Conservation (phyloP, 2,888 invertebrate genomes). For the Dromius quadrimaculatus region DNA sequence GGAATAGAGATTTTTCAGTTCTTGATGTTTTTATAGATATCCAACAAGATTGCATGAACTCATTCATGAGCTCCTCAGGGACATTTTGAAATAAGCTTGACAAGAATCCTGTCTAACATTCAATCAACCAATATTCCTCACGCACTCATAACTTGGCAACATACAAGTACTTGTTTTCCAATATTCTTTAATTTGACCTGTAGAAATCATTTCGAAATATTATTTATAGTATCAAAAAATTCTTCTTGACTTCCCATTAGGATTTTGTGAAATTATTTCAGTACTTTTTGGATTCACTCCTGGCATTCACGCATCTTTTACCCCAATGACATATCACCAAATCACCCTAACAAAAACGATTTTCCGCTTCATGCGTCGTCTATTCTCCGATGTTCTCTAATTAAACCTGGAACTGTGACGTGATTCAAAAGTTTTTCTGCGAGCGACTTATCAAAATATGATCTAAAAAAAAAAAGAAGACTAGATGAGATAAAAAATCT, state of each 20-base stretch:
- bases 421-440: no score
- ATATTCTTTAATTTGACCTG: no score
- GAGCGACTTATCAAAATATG: no score
- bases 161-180: background rate
- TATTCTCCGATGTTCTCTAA: slow-evolving; percentile 26
- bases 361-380: slow-evolving; percentile 44
- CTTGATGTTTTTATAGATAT: background rate
- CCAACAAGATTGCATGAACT: background rate
- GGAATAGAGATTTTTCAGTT: background rate
- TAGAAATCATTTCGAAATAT: no score
- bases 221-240: background rate
- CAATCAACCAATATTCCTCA: no score
- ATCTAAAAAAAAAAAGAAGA: no score
- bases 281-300: background rate
- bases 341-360: slow-evolving; percentile 33
- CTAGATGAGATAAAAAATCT: no score
- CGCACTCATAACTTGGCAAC: background rate
- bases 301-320: slow-evolving; percentile 12
- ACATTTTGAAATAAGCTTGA: no score
- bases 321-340: slow-evolving; percentile 36
- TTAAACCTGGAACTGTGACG: slow-evolving; percentile 24
- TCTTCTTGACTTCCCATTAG: background rate
- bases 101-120: no score
- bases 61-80: background rate
- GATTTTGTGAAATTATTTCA: background rate